A percentile compares a stretch with the other conserved stretches of the same genome.
phyloP scores from a whole-genome alignment of 2,888 invertebrate species.

The Allophyes oxyacanthae region DNA sequence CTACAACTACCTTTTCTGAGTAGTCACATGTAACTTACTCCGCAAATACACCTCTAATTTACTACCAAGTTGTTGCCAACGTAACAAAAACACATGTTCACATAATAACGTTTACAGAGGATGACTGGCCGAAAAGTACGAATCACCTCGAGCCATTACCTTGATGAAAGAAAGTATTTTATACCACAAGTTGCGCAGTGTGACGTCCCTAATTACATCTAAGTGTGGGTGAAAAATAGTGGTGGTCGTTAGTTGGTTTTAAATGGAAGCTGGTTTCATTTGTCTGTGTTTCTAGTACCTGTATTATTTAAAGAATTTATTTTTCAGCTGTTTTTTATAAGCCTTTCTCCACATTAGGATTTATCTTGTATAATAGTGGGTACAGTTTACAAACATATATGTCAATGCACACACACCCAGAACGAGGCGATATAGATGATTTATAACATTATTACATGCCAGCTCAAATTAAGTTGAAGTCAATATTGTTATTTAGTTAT shows the following conservation, averaged over 20 bases:
- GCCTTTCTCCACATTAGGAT: no score
- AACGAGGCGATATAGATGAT: no score
- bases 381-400: no score
- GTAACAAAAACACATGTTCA: slow-evolving; percentile 32
- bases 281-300: slow-evolving; percentile 19
- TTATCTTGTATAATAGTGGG: no score
- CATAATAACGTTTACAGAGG: slow-evolving; percentile 28
- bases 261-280: slow-evolving; percentile 26
- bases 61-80: slow-evolving; percentile 24
- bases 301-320: no score
- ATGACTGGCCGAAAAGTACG: slow-evolving; percentile 68
- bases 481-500: no score
- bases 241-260: slow-evolving; percentile 34
- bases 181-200: slow-evolving; percentile 65
- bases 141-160: slow-evolving; percentile 72
- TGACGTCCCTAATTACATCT: slow-evolving; percentile 66
- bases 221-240: slow-evolving; percentile 58
- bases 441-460: no score
- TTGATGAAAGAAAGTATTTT: slow-evolving; percentile 81
- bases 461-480: no score
- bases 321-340: no score
- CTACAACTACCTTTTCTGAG: neutral
- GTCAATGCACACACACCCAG: no score
- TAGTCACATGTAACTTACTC: neutral
- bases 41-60: slow-evolving; percentile 27